Base-by-base conservation (phyloP, 2,888 invertebrate species). In the Tenthredo mesomela region DNA sequence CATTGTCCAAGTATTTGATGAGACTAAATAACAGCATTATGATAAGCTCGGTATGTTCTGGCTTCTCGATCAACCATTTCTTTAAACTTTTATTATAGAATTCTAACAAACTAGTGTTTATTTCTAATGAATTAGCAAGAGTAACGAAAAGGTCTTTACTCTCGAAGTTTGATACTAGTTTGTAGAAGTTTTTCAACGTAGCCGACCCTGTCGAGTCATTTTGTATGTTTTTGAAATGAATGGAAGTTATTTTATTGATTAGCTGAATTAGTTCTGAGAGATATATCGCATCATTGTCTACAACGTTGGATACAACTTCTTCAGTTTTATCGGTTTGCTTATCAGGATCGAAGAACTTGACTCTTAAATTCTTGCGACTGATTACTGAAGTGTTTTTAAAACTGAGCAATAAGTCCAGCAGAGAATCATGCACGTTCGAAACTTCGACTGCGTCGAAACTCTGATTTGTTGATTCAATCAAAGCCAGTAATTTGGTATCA, bases 11-110 rank as follows among this genome's bases (percentile, higher is more conserved):
- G 87, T 95, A 94, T 50, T 93, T 93, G 85, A 96, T 90, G 78
- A 96, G 89, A 85, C 95, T 93, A 91, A 97, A 96, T 75, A 96
- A 93, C 15, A 97, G 93, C 89, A 96, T 95, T 1, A 96, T 93
- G 2, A 96, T 93, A 50, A 94, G 91, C 86, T 94, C 94, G 61
- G 94, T 94, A 29, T 95, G 93, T 88, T 95, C 94, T 0, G 93
- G 91, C 78, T 94, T 94, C 0, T 93, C 93, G 0, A 92, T 88
- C 82, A 96, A 92, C 95, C 96, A 96, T 0, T 87, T 88, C 33
- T 92, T 90, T 84, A 95, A 88, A 85, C 92, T 92, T 1, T 90
- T 88, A 21, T 94, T 92, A 85, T 94, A 95, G 86, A 95, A 91
- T 9, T 88, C 87, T 1, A 90, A 87, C n/a, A 93, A 88, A 86